phyloP scores from a whole-genome alignment of 2,797 vertebrate species.

The Notolabrus celidotus region DNA sequence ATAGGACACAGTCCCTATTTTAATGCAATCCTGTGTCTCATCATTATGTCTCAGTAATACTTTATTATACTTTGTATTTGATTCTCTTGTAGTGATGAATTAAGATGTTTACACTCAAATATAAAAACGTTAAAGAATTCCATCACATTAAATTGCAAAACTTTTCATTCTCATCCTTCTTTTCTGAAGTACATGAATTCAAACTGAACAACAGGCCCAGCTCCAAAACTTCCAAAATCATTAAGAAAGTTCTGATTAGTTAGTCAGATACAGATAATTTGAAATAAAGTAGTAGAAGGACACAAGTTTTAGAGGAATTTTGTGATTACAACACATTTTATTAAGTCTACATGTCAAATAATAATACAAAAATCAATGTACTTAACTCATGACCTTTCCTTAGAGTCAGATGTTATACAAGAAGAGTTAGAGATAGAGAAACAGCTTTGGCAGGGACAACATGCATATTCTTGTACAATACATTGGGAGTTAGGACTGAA shows the following conservation, averaged over 20 bases:
- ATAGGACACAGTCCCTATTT: not conserved
- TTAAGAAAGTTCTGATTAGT: no score
- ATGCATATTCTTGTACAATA: not conserved
- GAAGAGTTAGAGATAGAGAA: no score
- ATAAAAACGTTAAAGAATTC: not conserved
- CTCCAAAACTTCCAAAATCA: not conserved
- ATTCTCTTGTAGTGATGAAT: not conserved
- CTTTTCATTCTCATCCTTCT: not conserved
- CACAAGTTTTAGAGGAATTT: no score
- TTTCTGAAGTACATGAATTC: not conserved
- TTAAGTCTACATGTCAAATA: no score
- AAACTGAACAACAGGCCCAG: not conserved
- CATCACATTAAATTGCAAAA: slow-evolving; percentile 6
- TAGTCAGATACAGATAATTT: no score
- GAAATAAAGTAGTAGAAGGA: no score
- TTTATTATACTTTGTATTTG: not conserved
- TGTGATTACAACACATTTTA: no score
- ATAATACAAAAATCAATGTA: no score
- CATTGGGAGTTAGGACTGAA: not conserved
- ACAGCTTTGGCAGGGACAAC: not conserved
- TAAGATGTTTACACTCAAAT: not conserved
- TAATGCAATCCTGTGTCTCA: not conserved
- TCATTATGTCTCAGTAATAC: not conserved
- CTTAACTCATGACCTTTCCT: no score
- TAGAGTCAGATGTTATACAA: no score